phyloP scores from a whole-genome alignment of 2,797 vertebrate species.

The Acanthiza pusilla region DNA sequence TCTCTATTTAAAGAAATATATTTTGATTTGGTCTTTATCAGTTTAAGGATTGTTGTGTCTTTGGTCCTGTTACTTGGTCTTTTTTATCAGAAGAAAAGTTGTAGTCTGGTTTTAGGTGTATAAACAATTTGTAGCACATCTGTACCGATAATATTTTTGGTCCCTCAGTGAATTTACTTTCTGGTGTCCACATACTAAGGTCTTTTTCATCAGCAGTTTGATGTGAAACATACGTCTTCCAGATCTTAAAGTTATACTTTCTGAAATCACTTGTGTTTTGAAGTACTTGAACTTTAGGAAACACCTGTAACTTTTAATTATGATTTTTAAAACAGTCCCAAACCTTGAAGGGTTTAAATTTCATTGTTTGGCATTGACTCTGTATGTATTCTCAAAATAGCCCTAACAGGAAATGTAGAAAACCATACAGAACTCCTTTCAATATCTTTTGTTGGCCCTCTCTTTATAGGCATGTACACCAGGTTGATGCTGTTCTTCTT shows the following conservation, averaged over 20 bases:
- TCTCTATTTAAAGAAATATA: not conserved
- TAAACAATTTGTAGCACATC: not conserved
- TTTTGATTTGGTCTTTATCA: not conserved
- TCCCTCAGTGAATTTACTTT: not conserved
- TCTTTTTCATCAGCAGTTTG: not conserved
- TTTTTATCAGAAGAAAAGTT: not conserved
- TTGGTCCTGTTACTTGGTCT: not conserved
- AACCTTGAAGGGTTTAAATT: not conserved
- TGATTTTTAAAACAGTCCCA: not conserved
- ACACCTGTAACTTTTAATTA: not conserved
- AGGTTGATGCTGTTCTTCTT: conserved; percentile 94
- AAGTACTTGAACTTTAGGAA: not conserved
- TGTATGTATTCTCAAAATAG: not conserved
- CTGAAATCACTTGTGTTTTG: not conserved
- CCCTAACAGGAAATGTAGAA: not conserved
- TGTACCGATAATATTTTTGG: not conserved
- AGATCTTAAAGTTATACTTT: not conserved
- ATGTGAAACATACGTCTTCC: not conserved
- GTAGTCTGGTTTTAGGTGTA: not conserved
- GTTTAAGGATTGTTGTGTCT: not conserved
- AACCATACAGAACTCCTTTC: not conserved
- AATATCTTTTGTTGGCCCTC: not conserved
- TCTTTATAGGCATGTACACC: conserved; percentile 87
- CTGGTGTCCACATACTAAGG: not conserved
- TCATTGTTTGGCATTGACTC: not conserved